Evolutionary conservation across 2,797 vertebrate species (phyloP).

Genomic region (Pseudomugil tenellus): DNA sequence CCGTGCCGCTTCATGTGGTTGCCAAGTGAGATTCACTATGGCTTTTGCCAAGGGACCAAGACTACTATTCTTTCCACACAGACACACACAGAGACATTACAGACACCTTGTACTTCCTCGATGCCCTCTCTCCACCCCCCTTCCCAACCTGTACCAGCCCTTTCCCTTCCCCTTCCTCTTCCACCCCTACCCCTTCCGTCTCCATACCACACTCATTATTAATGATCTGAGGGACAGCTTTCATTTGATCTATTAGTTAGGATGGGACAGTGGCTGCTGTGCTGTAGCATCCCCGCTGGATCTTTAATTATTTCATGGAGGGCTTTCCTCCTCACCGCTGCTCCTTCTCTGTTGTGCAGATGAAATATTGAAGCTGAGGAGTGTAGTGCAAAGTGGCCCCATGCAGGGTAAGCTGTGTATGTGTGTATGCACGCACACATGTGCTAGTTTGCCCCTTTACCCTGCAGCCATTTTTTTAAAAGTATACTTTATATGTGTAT

Average conservation of each 20-base stretch:
- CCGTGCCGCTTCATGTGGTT: slow-evolving; percentile 75
- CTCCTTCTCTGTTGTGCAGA: slow-evolving; percentile 82
- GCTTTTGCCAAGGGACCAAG: slow-evolving; percentile 69
- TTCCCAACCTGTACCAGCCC: slow-evolving; percentile 68
- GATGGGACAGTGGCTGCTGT: slow-evolving; percentile 76
- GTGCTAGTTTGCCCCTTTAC: background rate
- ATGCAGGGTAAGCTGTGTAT: slow-evolving; percentile 61
- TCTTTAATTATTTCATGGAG: slow-evolving; percentile 85
- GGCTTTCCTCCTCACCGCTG: slow-evolving; percentile 73
- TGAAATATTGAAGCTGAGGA: slow-evolving; percentile 84
- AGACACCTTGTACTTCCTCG: slow-evolving; percentile 56
- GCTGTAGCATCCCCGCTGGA: slow-evolving; percentile 79
- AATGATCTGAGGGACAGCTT: slow-evolving; percentile 85
- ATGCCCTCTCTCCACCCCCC: slow-evolving; percentile 46
- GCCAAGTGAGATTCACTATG: slow-evolving; percentile 73
- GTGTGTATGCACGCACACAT: slow-evolving; percentile 13
- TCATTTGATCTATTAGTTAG: slow-evolving; percentile 87
- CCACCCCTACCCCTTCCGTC: slow-evolving; percentile 60
- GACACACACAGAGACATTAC: slow-evolving; percentile 17
- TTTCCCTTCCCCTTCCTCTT: slow-evolving; percentile 59
- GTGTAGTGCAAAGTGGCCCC: slow-evolving; percentile 79
- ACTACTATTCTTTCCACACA: slow-evolving; percentile 50
- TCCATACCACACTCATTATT: slow-evolving; percentile 82
- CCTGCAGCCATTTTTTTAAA: slow-evolving; percentile 13
- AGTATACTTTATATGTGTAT: slow-evolving; percentile 14